A percentile compares a stretch with the other conserved stretches of the same genome.
These are phyloP conservation scores for Odontomyia ornata DNA, from an alignment of 2,888 invertebrate genomes.

Conservation along the genomic window DNA sequence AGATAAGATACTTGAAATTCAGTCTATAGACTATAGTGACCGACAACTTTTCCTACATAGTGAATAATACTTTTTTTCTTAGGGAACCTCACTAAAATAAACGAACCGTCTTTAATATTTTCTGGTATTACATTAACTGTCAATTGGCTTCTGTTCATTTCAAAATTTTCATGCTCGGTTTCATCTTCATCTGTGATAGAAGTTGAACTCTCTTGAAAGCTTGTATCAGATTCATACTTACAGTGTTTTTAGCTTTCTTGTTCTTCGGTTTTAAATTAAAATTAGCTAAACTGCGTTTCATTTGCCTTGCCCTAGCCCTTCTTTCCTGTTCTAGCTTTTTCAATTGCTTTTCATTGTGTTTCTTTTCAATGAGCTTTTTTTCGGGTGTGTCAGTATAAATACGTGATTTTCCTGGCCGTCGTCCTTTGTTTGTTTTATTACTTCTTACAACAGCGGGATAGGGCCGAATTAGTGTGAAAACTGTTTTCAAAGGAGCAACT, in stretches of 20 bases:
- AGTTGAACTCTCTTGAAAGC: no score
- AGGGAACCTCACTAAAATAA: background rate
- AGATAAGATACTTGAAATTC: no score
- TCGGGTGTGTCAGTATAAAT: conserved; percentile 24
- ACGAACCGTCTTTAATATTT: conserved; percentile 5
- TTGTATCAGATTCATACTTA: no score
- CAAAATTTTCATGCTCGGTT: conserved; percentile 7
- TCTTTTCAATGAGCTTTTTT: conserved; percentile 1
- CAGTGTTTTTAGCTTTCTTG: no score
- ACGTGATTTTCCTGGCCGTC: conserved; percentile 18
- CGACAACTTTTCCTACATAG: no score
- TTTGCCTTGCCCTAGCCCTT: conserved; percentile 11
- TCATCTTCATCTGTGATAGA: background rate
- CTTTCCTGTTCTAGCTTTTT: conserved; percentile 25
- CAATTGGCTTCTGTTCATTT: background rate
- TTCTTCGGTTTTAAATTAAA: no score
- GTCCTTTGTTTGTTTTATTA: conserved; percentile 8
- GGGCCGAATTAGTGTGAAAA: background rate
- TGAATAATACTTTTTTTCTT: no score
- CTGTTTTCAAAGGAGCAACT: conserved; percentile 15
- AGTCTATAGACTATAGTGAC: no score
- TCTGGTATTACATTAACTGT: conserved; percentile 3
- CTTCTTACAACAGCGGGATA: background rate
- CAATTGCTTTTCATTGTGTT: conserved; percentile 14
- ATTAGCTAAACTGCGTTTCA: conserved; percentile 8